Evolutionary conservation across 2,888 invertebrate genomes (phyloP).

Genomic region (Microplitis manilae): DNA sequence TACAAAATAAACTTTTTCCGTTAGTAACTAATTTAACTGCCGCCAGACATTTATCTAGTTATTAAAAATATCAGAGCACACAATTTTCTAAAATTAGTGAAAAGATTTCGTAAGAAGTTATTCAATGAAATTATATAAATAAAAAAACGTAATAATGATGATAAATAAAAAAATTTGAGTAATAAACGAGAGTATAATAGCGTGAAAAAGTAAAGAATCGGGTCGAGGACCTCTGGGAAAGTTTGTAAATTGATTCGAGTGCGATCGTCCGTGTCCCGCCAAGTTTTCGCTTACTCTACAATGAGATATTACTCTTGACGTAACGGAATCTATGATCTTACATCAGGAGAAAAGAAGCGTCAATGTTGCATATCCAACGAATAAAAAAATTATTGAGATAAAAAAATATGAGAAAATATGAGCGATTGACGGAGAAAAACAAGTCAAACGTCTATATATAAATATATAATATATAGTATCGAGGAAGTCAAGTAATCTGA

Average conservation of each 20-base stretch:
- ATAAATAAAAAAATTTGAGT: slow-evolving; percentile 1
- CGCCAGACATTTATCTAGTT: not conserved
- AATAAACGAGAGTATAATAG: not conserved
- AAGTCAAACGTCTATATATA: slow-evolving; percentile 40
- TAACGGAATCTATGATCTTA: slow-evolving; percentile 11
- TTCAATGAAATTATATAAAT: not conserved
- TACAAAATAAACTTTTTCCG: not conserved
- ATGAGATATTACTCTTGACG: slow-evolving; percentile 32
- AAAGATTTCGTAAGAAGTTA: not conserved
- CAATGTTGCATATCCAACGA: not conserved
- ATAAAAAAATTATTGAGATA: not conserved
- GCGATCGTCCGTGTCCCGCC: slow-evolving; percentile 28
- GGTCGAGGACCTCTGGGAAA: slow-evolving; percentile 19
- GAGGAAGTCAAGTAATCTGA: not conserved
- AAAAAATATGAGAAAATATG: slow-evolving; percentile 14
- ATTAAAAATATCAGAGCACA: not conserved
- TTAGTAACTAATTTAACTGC: not conserved
- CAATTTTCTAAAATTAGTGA: too few species aligned
- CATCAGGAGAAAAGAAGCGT: not conserved
- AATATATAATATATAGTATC: too few species aligned
- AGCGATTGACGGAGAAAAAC: not conserved
- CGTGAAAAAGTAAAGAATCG: not conserved
- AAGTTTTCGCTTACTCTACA: slow-evolving; percentile 23
- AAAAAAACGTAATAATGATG: not conserved
- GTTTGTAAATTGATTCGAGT: slow-evolving; percentile 37